Conservation (phyloP, 2,888 invertebrate species). For the Caenorhabditis sp. region DNA sequence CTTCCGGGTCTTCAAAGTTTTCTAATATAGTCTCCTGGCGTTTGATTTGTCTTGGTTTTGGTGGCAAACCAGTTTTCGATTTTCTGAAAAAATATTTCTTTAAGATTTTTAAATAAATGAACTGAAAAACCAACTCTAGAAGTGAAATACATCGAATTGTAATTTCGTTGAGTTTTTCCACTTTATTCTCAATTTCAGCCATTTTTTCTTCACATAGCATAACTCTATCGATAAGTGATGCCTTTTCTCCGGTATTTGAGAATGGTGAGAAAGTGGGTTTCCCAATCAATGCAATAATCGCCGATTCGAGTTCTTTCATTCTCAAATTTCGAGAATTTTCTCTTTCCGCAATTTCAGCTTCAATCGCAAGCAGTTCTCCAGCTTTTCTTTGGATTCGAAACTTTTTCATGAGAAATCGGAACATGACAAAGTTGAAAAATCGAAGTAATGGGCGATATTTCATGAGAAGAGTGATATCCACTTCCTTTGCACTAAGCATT, state of each 20-base stretch:
- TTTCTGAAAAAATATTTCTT: slow-evolving; percentile 1
- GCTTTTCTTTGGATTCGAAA: slow-evolving; percentile 54
- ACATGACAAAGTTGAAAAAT: slow-evolving; percentile 59
- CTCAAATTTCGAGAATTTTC: slow-evolving; percentile 55
- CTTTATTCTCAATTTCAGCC: slow-evolving; percentile 32
- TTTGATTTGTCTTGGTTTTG: slow-evolving; percentile 15
- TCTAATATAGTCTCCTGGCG: slow-evolving; percentile 29
- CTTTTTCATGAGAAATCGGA: slow-evolving; percentile 48
- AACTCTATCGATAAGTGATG: slow-evolving; percentile 24
- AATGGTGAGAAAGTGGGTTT: slow-evolving; percentile 40
- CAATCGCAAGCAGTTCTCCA: slow-evolving; percentile 58
- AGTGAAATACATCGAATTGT: slow-evolving; percentile 22
- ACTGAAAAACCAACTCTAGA: slow-evolving; percentile 16
- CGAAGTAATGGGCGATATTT: slow-evolving; percentile 58
- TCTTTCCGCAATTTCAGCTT: slow-evolving; percentile 58
- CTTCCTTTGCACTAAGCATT: slow-evolving; percentile 13
- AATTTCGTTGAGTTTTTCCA: slow-evolving; percentile 26
- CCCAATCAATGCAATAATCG: slow-evolving; percentile 35
- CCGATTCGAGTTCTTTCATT: slow-evolving; percentile 50
- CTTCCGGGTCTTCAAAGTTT: slow-evolving; percentile 15
- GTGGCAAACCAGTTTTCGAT: slow-evolving; percentile 15
- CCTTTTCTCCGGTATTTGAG: slow-evolving; percentile 28
- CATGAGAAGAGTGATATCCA: slow-evolving; percentile 44
- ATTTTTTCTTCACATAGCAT: slow-evolving; percentile 40
- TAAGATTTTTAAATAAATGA: background rate